Conservation (phyloP, 2,797 vertebrate genomes). For the Schizopygopsis malacanthus region DNA sequence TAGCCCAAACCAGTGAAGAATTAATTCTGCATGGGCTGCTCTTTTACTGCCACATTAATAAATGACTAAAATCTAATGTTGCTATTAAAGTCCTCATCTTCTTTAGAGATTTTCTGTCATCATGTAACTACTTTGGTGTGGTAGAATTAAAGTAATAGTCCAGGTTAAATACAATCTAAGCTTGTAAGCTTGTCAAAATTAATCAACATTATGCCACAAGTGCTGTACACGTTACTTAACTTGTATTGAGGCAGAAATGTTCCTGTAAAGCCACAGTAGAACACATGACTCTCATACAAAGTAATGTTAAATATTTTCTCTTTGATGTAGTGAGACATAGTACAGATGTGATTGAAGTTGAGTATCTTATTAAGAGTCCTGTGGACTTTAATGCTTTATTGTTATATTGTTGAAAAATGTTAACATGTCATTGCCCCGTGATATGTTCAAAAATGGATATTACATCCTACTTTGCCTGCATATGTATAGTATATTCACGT, state of each 20-base stretch:
- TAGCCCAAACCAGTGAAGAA: neutral
- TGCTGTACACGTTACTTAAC: neutral
- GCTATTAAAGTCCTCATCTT: neutral
- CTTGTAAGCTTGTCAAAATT: neutral
- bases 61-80: slow-evolving; percentile 6
- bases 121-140: neutral
- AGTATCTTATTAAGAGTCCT: neutral
- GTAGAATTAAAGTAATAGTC: neutral
- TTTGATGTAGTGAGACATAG: neutral
- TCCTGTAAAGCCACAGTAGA: neutral
- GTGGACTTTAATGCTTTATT: too few relatives aligned
- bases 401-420: too few relatives aligned
- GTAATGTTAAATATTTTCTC: neutral
- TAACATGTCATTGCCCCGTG: too few relatives aligned
- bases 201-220: neutral
- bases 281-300: neutral
- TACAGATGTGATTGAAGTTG: neutral
- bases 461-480: too few relatives aligned
- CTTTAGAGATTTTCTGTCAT: neutral
- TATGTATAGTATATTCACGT: too few relatives aligned
- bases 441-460: too few relatives aligned
- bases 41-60: neutral
- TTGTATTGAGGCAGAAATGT: neutral
- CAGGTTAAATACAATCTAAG: neutral
- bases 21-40: neutral